Base-by-base conservation (phyloP, 2,113 vertebrate genomes). In the Hypocryptadius cinnamomeus region DNA sequence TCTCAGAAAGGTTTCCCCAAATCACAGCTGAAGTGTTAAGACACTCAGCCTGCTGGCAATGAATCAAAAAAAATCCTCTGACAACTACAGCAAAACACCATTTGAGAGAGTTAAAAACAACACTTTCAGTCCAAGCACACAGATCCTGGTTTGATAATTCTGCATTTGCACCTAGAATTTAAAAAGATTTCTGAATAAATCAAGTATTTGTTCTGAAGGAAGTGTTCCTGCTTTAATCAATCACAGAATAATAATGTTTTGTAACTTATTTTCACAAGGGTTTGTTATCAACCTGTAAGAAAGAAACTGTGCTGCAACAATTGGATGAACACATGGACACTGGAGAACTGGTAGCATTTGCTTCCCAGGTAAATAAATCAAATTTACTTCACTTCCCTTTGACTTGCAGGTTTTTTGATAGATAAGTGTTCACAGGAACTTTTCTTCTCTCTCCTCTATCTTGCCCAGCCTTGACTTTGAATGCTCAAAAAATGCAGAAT, bases 261-360 rank as follows among this genome's bases (percentile, higher is more conserved):
- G 3, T 50, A 48, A 53, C 48, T 77, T 82, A 33, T 35, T 71
- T 92, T 69, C 71, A 44, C 64, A 53, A 99, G 99, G 98, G 95
- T 80, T 98, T 99, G 80, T 97, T 99, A 89, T 97, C 96, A 3
- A 97, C 97, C 0, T 98, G 98, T 64, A 97, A 98, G 76, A 96
- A 96, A 4, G 96, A 98, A 35, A 64, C 92, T 12, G 95, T 99
- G 66, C 97, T 99, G 56, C 98, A 98, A 31, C 99, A 99, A 92
- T 95, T 98, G 72, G 98, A 98, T 15, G 98, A 99, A 11, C 97
- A 98, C 24, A 98, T 99, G 99, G 98, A 78, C 74, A 97, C 97
- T 1, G 98, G 99, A 56, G 98, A 99, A 60, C 72, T 99, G 31
- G 98, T 98, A n/a, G 98, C 97, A 16, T 97, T 99, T 95, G 98